These are phyloP conservation scores for Lasioglossum calceatum DNA, from an alignment of 2,888 invertebrate genomes.

Conservation along the genomic window DNA sequence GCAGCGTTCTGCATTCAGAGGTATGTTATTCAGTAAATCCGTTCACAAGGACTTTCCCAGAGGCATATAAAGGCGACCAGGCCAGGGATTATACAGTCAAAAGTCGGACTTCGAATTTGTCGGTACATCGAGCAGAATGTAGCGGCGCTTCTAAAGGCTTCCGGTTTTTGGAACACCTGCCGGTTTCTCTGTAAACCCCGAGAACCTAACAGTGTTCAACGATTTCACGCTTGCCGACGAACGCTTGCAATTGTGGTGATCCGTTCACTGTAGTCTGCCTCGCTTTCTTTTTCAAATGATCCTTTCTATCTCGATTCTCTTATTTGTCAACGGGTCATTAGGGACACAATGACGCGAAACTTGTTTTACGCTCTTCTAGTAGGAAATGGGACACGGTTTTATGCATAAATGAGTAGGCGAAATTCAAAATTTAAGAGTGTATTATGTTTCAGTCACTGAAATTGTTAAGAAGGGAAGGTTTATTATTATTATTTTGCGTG, in stretches of 20 bases:
- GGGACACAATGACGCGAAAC: background rate
- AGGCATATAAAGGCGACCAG: slow-evolving; percentile 70
- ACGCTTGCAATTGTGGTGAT: slow-evolving; percentile 48
- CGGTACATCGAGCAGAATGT: slow-evolving; percentile 81
- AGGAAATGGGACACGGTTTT: background rate
- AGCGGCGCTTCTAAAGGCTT: slow-evolving; percentile 81
- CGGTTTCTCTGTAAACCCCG: slow-evolving; percentile 64
- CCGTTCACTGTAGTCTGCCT: background rate
- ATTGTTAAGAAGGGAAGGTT: too few species aligned
- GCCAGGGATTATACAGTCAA: slow-evolving; percentile 82
- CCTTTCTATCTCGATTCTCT: background rate
- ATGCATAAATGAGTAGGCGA: background rate
- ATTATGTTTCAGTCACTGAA: too few species aligned
- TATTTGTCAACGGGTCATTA: background rate
- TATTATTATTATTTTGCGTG: too few species aligned
- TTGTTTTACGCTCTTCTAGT: background rate
- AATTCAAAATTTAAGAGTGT: too few species aligned
- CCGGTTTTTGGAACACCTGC: slow-evolving; percentile 83
- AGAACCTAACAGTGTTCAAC: slow-evolving; percentile 45
- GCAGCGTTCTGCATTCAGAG: slow-evolving; percentile 37
- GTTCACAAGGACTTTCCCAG: slow-evolving; percentile 74
- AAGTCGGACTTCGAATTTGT: slow-evolving; percentile 84
- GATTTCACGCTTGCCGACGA: slow-evolving; percentile 45
- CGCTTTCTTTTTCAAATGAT: background rate
- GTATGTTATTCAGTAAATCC: slow-evolving; percentile 43